These are phyloP conservation scores for Sipha maydis DNA, from an alignment of 2,888 invertebrate species.

Conservation along the genomic window DNA sequence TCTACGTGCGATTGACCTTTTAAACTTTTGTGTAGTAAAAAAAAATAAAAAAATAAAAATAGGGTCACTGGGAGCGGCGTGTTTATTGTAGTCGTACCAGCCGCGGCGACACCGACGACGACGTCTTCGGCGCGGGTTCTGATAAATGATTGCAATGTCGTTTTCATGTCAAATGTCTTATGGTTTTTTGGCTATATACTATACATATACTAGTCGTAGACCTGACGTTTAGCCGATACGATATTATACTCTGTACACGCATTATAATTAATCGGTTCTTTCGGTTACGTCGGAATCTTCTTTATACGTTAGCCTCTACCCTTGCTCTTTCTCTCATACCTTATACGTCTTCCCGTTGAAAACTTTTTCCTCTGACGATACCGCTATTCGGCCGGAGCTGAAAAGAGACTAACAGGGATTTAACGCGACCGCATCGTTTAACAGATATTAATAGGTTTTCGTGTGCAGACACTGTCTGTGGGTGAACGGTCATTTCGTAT, in stretches of 20 bases:
- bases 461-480: not conserved
- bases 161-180: conserved; percentile 47
- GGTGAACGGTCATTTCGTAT: not conserved
- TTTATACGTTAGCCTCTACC: not conserved
- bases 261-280: conserved; percentile 47
- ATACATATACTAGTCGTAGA: conserved; percentile 5
- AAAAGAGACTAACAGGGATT: not conserved
- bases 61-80: not conserved
- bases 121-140: conserved; percentile 32
- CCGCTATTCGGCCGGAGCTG: not conserved
- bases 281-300: conserved; percentile 47
- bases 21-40: conserved; percentile 11
- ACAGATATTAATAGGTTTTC: conserved; percentile 18
- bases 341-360: not conserved
- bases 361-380: not conserved
- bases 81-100: conserved; percentile 45
- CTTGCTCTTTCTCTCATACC: not conserved
- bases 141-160: conserved; percentile 48
- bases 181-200: conserved; percentile 30
- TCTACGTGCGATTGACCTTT: conserved; percentile 30
- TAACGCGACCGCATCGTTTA: not conserved
- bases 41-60: conserved; percentile 16
- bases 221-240: conserved; percentile 46
- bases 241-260: not conserved
- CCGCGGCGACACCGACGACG: conserved; percentile 29